Percentiles rank a stretch among this genome's conserved stretches.
Evolutionary conservation across 2,888 invertebrate genomes (phyloP).

Genomic region (Cepaea hortensis): DNA sequence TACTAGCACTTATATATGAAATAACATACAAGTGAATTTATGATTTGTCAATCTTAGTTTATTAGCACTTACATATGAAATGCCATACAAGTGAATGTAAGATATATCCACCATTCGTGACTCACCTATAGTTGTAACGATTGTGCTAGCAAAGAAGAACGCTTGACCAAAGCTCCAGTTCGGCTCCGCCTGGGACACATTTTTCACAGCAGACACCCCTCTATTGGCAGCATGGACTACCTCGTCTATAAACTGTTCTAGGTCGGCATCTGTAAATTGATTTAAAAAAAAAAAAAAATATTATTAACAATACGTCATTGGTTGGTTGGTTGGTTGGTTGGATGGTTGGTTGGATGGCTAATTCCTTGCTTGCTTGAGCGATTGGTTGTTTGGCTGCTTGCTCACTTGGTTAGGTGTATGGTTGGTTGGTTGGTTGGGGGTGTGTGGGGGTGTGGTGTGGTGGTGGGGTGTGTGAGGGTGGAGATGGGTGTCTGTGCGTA

Average conservation of each 20-base stretch:
- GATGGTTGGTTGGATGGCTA: neutral
- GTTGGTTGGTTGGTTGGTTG: neutral
- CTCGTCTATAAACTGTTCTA: constrained; percentile 84
- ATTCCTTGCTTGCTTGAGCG: no score
- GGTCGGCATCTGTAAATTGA: constrained; percentile 82
- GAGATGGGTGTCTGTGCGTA: no score
- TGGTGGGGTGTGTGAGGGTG: no score
- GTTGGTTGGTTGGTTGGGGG: no score
- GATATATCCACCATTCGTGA: neutral
- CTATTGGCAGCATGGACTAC: constrained; percentile 86
- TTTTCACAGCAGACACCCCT: constrained; percentile 86
- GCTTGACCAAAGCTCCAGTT: constrained; percentile 95
- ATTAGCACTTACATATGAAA: no score
- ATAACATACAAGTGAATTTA: no score
- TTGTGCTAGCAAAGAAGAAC: constrained; percentile 90
- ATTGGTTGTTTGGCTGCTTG: no score
- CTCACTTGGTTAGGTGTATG: no score
- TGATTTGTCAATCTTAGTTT: no score
- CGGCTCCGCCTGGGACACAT: constrained; percentile 84
- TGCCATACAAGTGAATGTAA: no score
- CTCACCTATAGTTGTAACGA: constrained; percentile 87
- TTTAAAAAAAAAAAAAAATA: neutral
- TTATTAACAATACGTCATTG: neutral
- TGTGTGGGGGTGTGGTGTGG: no score
- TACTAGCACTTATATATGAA: no score